These are phyloP conservation scores for Nephrotoma flavescens DNA, from an alignment of 2,888 invertebrate species.

Conservation along the genomic window DNA sequence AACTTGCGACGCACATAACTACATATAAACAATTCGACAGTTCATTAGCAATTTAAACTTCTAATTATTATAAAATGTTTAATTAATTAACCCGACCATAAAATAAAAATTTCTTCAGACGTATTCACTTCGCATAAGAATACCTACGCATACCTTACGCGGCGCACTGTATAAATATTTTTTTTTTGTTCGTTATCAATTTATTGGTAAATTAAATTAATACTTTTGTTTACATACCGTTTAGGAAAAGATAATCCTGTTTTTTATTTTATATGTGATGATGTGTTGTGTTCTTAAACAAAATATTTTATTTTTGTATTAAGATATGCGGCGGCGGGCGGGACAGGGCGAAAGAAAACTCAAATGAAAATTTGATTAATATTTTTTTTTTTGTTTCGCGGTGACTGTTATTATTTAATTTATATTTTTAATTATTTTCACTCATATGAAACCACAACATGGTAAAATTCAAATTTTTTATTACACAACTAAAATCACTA, in stretches of 20 bases:
- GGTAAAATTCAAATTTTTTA: background rate
- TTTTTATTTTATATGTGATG: background rate
- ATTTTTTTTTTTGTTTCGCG: background rate
- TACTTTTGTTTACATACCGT: background rate
- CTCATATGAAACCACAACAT: background rate
- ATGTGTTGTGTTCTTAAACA: background rate
- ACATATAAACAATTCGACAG: too few relatives aligned
- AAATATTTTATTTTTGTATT: background rate
- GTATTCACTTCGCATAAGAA: too few relatives aligned
- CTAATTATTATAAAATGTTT: too few relatives aligned
- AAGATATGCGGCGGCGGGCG: background rate
- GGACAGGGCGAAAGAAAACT: too few relatives aligned
- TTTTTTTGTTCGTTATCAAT: background rate
- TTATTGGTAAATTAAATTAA: background rate
- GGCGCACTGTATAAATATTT: background rate
- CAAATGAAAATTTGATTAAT: background rate
- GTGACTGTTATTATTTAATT: background rate
- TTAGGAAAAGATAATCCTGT: slow-evolving; percentile 1
- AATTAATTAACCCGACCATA: too few relatives aligned
- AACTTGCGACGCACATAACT: too few relatives aligned
- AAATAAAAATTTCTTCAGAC: too few relatives aligned
- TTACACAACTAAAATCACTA: background rate
- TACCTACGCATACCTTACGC: background rate
- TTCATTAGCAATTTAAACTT: too few relatives aligned
- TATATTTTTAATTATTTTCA: background rate